A percentile compares a stretch with the other conserved stretches of the same genome.
Conservation (phyloP, 2,888 invertebrate genomes). For the Rhamnusium bicolor region DNA sequence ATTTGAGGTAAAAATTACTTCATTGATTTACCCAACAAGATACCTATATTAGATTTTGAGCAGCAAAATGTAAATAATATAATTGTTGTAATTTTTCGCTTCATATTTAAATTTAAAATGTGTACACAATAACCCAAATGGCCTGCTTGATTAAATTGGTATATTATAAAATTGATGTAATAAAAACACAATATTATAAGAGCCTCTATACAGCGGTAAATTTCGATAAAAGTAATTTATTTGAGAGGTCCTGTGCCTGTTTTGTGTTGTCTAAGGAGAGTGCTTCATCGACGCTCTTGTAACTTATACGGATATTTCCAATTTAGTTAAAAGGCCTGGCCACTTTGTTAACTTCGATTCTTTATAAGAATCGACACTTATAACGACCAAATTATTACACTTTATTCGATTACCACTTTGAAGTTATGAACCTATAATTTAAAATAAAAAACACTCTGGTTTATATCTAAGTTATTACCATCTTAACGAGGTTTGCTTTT, state of each 20-base stretch:
- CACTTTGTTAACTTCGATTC: constrained; percentile 68
- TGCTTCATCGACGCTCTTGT: constrained; percentile 67
- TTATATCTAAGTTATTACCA: neutral
- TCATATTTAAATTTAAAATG: too few relatives aligned
- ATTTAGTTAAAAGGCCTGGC: constrained; percentile 71
- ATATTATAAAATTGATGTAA: constrained; percentile 41
- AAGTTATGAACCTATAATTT: constrained; percentile 61
- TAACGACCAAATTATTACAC: constrained; percentile 65
- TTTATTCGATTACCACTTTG: constrained; percentile 60
- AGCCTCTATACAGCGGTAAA: constrained; percentile 58
- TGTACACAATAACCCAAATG: constrained; percentile 13
- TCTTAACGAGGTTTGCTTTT: constrained; percentile 6
- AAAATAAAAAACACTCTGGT: constrained; percentile 55
- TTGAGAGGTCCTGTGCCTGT: constrained; percentile 63
- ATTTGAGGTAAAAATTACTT: too few relatives aligned
- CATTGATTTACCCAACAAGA: too few relatives aligned
- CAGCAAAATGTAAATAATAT: too few relatives aligned
- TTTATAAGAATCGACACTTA: constrained; percentile 70
- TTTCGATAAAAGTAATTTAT: constrained; percentile 67
- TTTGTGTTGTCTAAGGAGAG: constrained; percentile 65
- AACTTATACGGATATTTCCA: constrained; percentile 69
- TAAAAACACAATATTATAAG: constrained; percentile 55
- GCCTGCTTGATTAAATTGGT: constrained; percentile 35
- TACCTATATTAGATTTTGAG: too few relatives aligned
- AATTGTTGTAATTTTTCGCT: too few relatives aligned